Evolutionary conservation across 2,797 vertebrate genomes (phyloP), one percentile per base, ranked within the genome.

Genomic region (Echeneis naucrates): DNA sequence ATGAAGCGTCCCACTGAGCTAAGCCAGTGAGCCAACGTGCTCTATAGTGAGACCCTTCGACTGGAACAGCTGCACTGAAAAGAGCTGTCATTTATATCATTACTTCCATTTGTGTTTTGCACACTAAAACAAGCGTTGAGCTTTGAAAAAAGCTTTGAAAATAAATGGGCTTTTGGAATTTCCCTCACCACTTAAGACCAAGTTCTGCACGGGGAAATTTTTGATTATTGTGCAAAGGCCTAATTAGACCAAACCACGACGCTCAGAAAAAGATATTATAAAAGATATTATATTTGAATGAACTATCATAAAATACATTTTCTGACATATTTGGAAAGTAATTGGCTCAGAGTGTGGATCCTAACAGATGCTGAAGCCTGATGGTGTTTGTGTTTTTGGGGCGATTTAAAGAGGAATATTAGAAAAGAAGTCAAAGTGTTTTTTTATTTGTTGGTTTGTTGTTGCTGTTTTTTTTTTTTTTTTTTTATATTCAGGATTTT

Each of bases 401-500:
- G 23, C 52, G 33, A 51, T 61, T 62, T 51, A 33, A 32, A 56
- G 27, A 42, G 53, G 71, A 35, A 26, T 35, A 51, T 45, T 14
- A 32, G 54, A 59, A 69, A 67, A 75, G n/a, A 53, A 58, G 53
- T 61, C 57, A 1, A 55, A 12, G n/a, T 59, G 40, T 72, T 56
- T 76, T 38, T 38, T 38, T 37, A 2, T n/a, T n/a, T n/a, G n/a
- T n/a, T n/a, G n/a, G n/a, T n/a, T n/a, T n/a, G n/a, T n/a, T n/a
- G n/a, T n/a, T n/a, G n/a, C n/a, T n/a, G n/a, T n/a, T n/a, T n/a
- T 33, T 8, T 2, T 40, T 40, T 17, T 38, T 38, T 37, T 77
- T 68, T 48, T n/a, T n/a, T n/a, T n/a, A n/a, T n/a, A n/a, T n/a
- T n/a, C n/a, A 33, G 71, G 64, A 40, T 42, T 66, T 77, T 35